Conservation (phyloP, 2,113 vertebrate genomes). For the Apus apus region DNA sequence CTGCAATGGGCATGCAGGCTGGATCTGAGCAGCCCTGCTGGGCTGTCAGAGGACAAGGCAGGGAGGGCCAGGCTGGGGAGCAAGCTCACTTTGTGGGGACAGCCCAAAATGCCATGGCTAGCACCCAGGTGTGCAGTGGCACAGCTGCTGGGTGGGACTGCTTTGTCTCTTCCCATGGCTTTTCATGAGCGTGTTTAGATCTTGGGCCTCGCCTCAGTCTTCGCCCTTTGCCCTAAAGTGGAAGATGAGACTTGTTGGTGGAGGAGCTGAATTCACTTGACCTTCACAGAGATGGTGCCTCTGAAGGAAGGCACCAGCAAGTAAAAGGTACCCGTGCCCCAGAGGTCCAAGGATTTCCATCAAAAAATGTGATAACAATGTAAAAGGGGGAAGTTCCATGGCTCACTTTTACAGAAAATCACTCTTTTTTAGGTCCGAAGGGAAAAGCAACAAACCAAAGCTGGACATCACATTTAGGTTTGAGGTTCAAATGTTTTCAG, state of each 20-base stretch:
- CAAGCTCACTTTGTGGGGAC: not conserved
- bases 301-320: not conserved
- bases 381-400: not conserved
- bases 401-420: slow-evolving; percentile 26
- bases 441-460: slow-evolving; percentile 28
- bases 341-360: not conserved
- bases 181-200: not conserved
- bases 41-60: not conserved
- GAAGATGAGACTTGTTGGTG: not conserved
- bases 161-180: not conserved
- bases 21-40: not conserved
- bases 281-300: not conserved
- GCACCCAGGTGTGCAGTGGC: not conserved
- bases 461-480: not conserved
- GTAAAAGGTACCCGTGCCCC: not conserved
- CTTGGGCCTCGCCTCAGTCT: accelerated
- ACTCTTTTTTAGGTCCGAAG: not conserved
- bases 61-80: not conserved
- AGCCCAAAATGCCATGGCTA: not conserved
- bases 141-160: not conserved
- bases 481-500: slow-evolving; percentile 40
- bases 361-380: not conserved
- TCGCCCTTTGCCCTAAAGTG: not conserved
- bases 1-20: not conserved
- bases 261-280: not conserved